Percentiles rank a stretch among this genome's conserved stretches.
phyloP scores from a whole-genome alignment of 1,140 invertebrate species.

The Halesus radiatus region DNA sequence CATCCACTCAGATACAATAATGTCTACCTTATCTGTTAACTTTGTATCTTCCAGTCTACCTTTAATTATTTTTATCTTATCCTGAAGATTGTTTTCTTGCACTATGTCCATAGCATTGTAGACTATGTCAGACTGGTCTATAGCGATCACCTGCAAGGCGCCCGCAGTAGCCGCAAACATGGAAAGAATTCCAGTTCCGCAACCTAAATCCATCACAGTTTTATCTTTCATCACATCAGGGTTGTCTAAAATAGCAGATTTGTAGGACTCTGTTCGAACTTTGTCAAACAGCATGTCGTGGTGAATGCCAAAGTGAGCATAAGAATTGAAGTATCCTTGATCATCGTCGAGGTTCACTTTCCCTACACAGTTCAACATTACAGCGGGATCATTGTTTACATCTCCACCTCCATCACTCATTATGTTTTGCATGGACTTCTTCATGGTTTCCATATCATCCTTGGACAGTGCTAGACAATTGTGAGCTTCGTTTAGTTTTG shows the following conservation, averaged over 20 bases:
- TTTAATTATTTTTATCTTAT: constrained; percentile 76
- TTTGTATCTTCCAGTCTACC: constrained; percentile 93
- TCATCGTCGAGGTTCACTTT: constrained; percentile 73
- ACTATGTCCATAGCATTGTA: constrained; percentile 87
- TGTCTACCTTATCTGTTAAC: constrained; percentile 90
- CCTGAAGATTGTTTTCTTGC: constrained; percentile 77
- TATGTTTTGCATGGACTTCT: constrained; percentile 73
- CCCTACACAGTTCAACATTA: constrained; percentile 66
- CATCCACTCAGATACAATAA: constrained; percentile 99
- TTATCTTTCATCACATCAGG: constrained; percentile 79
- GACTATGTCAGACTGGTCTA: constrained; percentile 92
- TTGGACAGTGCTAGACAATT: constrained; percentile 72
- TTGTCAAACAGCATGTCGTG: constrained; percentile 95
- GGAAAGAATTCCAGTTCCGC: constrained; percentile 94
- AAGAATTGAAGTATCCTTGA: constrained; percentile 93
- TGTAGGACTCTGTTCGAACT: constrained; percentile 93
- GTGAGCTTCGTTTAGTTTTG: constrained; percentile 71
- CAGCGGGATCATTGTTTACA: constrained; percentile 52
- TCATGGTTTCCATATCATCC: constrained; percentile 77
- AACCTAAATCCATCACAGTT: constrained; percentile 92
- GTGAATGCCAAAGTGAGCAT: constrained; percentile 98
- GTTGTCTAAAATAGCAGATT: constrained; percentile 93
- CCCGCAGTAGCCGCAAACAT: constrained; percentile 96
- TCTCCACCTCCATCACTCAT: constrained; percentile 64
- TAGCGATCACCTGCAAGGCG: constrained; percentile 90